These are phyloP conservation scores for Villa cingulata DNA, from an alignment of 2,888 invertebrate species.

Conservation along the genomic window DNA sequence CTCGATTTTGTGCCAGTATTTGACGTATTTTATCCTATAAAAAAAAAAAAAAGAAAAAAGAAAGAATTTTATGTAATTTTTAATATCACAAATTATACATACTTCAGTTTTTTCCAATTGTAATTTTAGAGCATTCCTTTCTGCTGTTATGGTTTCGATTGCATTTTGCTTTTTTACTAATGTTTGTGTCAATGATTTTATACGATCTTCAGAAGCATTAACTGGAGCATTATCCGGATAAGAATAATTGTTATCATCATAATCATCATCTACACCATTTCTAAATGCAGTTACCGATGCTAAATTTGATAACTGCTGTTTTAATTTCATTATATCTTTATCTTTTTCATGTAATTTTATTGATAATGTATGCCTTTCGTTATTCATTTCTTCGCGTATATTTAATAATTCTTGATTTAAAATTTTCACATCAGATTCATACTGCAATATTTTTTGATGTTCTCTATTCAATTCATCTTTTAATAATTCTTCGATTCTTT, in stretches of 20 bases:
- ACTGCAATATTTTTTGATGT: slow-evolving; percentile 37
- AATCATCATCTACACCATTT: not conserved
- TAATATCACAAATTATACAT: slow-evolving; percentile 14
- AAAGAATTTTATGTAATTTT: no score
- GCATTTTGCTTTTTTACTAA: slow-evolving; percentile 74
- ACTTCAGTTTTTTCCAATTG: slow-evolving; percentile 73
- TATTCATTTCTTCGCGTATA: slow-evolving; percentile 32
- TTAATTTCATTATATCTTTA: slow-evolving; percentile 42
- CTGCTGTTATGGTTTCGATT: slow-evolving; percentile 68
- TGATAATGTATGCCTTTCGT: slow-evolving; percentile 24
- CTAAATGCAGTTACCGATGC: not conserved
- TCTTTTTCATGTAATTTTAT: slow-evolving; percentile 34
- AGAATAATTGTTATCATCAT: slow-evolving; percentile 18
- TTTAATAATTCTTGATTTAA: slow-evolving; percentile 32
- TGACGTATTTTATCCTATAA: slow-evolving; percentile 42
- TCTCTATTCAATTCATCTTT: slow-evolving; percentile 31
- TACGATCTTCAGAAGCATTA: slow-evolving; percentile 28
- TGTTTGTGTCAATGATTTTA: slow-evolving; percentile 60
- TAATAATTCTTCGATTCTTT: not conserved
- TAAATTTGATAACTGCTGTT: no score
- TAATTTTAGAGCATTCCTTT: slow-evolving; percentile 70
- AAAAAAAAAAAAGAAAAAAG: slow-evolving; percentile 23
- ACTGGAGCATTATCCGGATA: slow-evolving; percentile 23
- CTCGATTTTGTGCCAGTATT: slow-evolving; percentile 39
- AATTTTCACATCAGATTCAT: slow-evolving; percentile 30